These are phyloP conservation scores for Trissoscelio sp. DNA, from an alignment of 2,888 invertebrate species.

Conservation along the genomic window DNA sequence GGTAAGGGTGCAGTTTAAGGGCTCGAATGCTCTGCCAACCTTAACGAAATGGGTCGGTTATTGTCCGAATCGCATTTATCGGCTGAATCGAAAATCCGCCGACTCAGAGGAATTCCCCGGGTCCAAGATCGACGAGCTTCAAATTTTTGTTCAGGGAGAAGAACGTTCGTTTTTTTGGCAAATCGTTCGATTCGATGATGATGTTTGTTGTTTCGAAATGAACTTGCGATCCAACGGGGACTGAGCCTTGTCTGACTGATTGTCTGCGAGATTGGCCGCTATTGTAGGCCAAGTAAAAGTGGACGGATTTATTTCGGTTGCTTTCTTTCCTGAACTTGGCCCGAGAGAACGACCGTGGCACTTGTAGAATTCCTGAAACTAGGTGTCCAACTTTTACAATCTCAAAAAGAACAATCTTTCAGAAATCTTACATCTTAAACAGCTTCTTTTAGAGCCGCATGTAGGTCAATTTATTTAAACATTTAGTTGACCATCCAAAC, in stretches of 20 bases:
- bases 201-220: constrained; percentile 13
- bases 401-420: no score
- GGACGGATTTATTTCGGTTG: constrained; percentile 32
- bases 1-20: constrained; percentile 64
- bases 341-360: constrained; percentile 53
- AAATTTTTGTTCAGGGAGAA: background rate
- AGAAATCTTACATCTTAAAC: no score
- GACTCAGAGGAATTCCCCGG: constrained; percentile 29
- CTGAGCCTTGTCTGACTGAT: background rate
- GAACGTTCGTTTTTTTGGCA: constrained; percentile 34
- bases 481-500: no score
- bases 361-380: constrained; percentile 48
- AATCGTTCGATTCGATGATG: constrained; percentile 16
- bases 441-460: no score
- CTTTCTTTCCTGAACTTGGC: constrained; percentile 64
- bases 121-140: constrained; percentile 23
- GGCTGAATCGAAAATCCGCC: constrained; percentile 33
- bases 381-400: constrained; percentile 15
- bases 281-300: constrained; percentile 37
- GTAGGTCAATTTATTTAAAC: background rate
- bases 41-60: constrained; percentile 64
- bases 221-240: constrained; percentile 2
- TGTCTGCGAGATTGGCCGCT: background rate
- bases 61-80: constrained; percentile 57
- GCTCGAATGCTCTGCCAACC: constrained; percentile 67